Base-by-base conservation (phyloP, 1,140 invertebrate species). In the Scaptomyza hsui region DNA sequence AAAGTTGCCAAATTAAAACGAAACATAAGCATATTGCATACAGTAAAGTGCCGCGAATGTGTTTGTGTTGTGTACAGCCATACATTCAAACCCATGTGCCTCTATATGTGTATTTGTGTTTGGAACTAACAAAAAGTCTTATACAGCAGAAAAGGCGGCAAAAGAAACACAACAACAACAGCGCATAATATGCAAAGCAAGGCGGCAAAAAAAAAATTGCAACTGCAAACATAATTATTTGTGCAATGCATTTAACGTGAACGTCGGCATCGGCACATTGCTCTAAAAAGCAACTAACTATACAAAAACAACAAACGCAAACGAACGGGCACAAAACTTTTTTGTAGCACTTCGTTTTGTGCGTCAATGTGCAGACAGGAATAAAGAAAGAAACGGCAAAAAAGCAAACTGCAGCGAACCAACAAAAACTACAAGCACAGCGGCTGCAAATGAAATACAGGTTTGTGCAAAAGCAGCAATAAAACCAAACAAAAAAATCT, bases 81-180 rank as follows among this genome's bases (percentile, higher is more conserved):
- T 55, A 26, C 13, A 47, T 52, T 10, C 29, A 35, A 10, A 15
- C 37, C 13, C 55, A 61, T 21, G 41, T 44, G 53, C 3, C 9
- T 13, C 24, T 60, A 41, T 61, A 41, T 56, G 19, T 60, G 41
- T 76, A 37, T 19, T 24, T 71, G 60, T 86, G 73, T 86, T 77
- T 85, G 79, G 59, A 73, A 69, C 45, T 57, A 62, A 61, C 72
- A 52, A 78, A 76, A 78, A 72, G 48, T 78, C 75, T 57, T 69
- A 78, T 56, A 69, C 69, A 85, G 81, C 81, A 88, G 77, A 85
- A 85, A 86, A 85, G 81, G 81, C 81, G 81, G 81, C 82, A 86
- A 85, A 78, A 73, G 37, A 64, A 71, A 61, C 61, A 63, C 35
- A 55, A 59, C 44, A 72, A 71, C 29, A 48, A 53, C 45, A 21